These are phyloP conservation scores for Amphimedon queenslandica DNA, from an alignment of 37 sponge, comb jelly and placozoan genomes.

Conservation along the genomic window DNA sequence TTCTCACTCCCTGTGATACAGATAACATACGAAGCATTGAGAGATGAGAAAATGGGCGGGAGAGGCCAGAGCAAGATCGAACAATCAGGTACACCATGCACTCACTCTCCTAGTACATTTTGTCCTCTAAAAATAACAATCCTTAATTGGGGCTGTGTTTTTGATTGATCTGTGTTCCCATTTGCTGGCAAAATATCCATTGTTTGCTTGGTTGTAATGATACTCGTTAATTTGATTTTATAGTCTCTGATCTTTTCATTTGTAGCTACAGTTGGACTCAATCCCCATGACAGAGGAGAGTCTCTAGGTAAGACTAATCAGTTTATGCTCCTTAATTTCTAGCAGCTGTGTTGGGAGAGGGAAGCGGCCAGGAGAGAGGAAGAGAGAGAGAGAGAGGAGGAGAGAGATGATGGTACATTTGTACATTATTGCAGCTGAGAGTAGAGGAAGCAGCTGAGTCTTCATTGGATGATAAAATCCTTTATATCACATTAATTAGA, in stretches of 20 bases:
- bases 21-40: slow-evolving; percentile 79
- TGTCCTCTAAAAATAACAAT: neutral
- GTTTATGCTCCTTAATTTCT: too few species aligned
- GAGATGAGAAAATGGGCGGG: slow-evolving; percentile 51
- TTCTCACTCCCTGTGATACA: slow-evolving; percentile 94
- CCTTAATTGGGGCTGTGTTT: neutral
- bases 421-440: too few species aligned
- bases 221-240: neutral
- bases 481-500: too few species aligned
- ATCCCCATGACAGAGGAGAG: slow-evolving; percentile 68
- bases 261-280: slow-evolving; percentile 27
- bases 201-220: neutral
- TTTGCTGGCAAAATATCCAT: too few species aligned
- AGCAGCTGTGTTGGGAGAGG: too few species aligned
- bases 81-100: neutral
- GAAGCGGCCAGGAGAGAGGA: too few species aligned
- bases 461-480: too few species aligned
- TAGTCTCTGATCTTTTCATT: neutral
- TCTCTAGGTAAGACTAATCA: slow-evolving; percentile 68
- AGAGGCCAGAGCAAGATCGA: too few species aligned
- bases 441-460: too few species aligned
- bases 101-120: neutral
- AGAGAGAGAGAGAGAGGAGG: too few species aligned
- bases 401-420: too few species aligned
- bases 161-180: too few species aligned